These are phyloP conservation scores for Melanophora roralis DNA, from an alignment of 2,888 invertebrate species.

Conservation along the genomic window DNA sequence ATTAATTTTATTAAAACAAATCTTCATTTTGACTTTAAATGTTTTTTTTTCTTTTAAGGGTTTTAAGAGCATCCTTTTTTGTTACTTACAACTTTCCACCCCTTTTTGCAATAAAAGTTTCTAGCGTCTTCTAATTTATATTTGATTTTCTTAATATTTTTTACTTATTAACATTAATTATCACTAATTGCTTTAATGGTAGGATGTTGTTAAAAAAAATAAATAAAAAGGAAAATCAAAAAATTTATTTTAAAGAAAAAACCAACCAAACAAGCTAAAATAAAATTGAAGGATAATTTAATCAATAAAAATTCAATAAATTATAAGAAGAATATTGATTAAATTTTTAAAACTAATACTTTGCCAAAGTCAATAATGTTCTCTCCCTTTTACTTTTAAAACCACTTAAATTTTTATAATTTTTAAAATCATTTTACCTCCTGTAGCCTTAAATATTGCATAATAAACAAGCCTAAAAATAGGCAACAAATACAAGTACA, in stretches of 20 bases:
- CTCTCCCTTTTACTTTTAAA: too few relatives aligned
- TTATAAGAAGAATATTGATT: too few relatives aligned
- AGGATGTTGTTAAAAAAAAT: neutral
- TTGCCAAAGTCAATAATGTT: too few relatives aligned
- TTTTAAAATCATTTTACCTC: too few relatives aligned
- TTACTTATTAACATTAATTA: constrained; percentile 25
- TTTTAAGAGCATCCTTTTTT: neutral
- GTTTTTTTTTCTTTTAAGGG: neutral
- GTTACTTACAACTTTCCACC: neutral
- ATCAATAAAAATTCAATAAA: too few relatives aligned
- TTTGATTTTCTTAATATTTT: neutral
- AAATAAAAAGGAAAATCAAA: neutral
- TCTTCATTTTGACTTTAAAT: constrained; percentile 15
- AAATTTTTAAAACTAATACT: too few relatives aligned
- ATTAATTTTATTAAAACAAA: constrained; percentile 16
- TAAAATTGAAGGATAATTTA: neutral
- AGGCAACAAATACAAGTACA: too few relatives aligned
- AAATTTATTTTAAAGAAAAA: too few relatives aligned
- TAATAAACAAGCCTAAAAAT: too few relatives aligned
- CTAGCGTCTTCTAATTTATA: neutral
- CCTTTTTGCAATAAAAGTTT: neutral
- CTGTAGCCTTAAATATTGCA: too few relatives aligned
- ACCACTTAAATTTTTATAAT: too few relatives aligned
- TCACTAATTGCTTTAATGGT: constrained; percentile 26
- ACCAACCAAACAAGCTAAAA: neutral